Evolutionary conservation across 2,888 invertebrate genomes (phyloP).

Genomic region (Rhamnusium bicolor): DNA sequence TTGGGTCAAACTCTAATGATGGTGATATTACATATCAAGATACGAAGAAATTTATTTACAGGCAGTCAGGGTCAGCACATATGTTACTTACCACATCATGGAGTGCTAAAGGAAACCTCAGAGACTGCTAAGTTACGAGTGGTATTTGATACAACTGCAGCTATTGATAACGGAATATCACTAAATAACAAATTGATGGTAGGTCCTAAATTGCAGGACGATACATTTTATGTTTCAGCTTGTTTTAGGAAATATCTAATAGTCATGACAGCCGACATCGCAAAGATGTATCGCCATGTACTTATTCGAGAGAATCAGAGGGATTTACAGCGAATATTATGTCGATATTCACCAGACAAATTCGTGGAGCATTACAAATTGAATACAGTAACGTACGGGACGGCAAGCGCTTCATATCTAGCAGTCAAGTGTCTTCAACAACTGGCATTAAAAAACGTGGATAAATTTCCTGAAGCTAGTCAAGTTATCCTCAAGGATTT

Average conservation of each 20-base stretch:
- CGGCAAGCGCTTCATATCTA: neutral
- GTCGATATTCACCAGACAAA: neutral
- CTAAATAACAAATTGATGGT: constrained; percentile 35
- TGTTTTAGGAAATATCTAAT: constrained; percentile 2
- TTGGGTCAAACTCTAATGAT: neutral
- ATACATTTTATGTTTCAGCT: constrained; percentile 16
- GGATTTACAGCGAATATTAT: constrained; percentile 26
- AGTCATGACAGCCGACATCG: constrained; percentile 12
- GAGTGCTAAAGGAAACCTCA: constrained; percentile 21
- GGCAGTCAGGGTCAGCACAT: neutral
- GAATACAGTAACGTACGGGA: no score
- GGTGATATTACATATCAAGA: neutral
- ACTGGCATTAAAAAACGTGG: neutral
- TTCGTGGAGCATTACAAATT: neutral
- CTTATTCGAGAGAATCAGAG: neutral
- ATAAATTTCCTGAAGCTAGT: neutral
- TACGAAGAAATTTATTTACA: no score
- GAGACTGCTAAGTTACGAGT: constrained; percentile 35
- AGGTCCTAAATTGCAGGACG: constrained; percentile 33
- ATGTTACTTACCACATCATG: constrained; percentile 39
- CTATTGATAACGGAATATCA: constrained; percentile 28
- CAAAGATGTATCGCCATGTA: constrained; percentile 32
- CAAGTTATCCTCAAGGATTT: neutral
- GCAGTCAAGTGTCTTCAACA: neutral
- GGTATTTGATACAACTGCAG: constrained; percentile 35